These are phyloP conservation scores for Phortica variegata DNA, from an alignment of 1,140 invertebrate genomes.

Conservation along the genomic window DNA sequence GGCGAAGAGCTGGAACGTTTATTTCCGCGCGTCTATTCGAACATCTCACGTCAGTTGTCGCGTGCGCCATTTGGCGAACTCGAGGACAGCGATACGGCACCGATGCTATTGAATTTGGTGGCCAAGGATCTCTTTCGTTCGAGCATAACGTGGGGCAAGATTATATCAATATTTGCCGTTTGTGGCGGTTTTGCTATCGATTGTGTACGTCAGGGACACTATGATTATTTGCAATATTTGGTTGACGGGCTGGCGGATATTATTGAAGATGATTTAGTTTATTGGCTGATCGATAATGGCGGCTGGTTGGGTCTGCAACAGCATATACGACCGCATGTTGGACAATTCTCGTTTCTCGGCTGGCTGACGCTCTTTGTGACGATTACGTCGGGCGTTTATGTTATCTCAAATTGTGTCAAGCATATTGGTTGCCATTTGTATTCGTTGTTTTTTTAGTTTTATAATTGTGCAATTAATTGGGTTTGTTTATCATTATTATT, in stretches of 20 bases:
- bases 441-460: conserved; percentile 48
- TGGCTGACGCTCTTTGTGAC: conserved; percentile 50
- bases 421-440: conserved; percentile 50
- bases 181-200: conserved; percentile 73
- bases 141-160: conserved; percentile 69
- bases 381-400: conserved; percentile 43
- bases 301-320: conserved; percentile 65
- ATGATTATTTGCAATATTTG: conserved; percentile 65
- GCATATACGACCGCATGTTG: conserved; percentile 41
- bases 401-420: conserved; percentile 43
- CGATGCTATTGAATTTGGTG: conserved; percentile 63
- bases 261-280: conserved; percentile 66
- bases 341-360: conserved; percentile 47
- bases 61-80: conserved; percentile 58
- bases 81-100: conserved; percentile 61
- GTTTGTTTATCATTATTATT: conserved; percentile 35
- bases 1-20: conserved; percentile 64
- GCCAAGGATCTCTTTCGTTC: conserved; percentile 63
- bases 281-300: conserved; percentile 70
- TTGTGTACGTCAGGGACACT: conserved; percentile 67
- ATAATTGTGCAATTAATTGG: neutral
- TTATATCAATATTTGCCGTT: conserved; percentile 69
- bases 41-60: conserved; percentile 63
- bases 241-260: conserved; percentile 65
- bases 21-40: conserved; percentile 66